Evolutionary conservation across 2,888 invertebrate species (phyloP).

Genomic region (Himalopsyche japonica): DNA sequence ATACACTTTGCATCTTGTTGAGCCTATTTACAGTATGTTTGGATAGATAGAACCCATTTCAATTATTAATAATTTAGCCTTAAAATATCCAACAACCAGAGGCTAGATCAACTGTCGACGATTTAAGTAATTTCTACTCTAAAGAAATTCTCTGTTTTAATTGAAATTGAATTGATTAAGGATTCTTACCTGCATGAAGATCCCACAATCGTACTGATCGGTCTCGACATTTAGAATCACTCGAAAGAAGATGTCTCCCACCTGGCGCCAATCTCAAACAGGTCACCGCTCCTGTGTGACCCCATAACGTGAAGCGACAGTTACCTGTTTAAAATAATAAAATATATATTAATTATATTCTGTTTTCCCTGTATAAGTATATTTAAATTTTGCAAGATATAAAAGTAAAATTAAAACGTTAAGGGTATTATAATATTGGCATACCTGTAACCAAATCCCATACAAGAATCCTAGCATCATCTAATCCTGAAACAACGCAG

Average conservation of each 20-base stretch:
- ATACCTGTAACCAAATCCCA: slow-evolving; percentile 84
- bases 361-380: not conserved
- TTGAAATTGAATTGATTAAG: not conserved
- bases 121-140: too few species aligned
- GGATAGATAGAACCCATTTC: too few species aligned
- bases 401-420: not conserved
- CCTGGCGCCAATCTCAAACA: slow-evolving; percentile 72
- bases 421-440: not conserved
- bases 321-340: slow-evolving; percentile 61
- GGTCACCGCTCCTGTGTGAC: slow-evolving; percentile 79
- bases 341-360: not conserved
- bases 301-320: slow-evolving; percentile 74
- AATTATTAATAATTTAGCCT: too few species aligned
- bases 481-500: slow-evolving; percentile 81
- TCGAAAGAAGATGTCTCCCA: slow-evolving; percentile 74
- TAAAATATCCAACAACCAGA: too few species aligned
- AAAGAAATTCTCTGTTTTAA: too few species aligned
- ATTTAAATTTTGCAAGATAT: not conserved
- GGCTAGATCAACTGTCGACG: too few species aligned
- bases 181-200: slow-evolving; percentile 68
- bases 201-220: slow-evolving; percentile 82
- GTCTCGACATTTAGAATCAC: slow-evolving; percentile 73
- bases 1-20: too few species aligned
- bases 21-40: too few species aligned
- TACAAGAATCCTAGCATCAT: slow-evolving; percentile 79